These are phyloP conservation scores for Hecatera dysodea DNA, from an alignment of 2,888 invertebrate genomes.

Conservation along the genomic window DNA sequence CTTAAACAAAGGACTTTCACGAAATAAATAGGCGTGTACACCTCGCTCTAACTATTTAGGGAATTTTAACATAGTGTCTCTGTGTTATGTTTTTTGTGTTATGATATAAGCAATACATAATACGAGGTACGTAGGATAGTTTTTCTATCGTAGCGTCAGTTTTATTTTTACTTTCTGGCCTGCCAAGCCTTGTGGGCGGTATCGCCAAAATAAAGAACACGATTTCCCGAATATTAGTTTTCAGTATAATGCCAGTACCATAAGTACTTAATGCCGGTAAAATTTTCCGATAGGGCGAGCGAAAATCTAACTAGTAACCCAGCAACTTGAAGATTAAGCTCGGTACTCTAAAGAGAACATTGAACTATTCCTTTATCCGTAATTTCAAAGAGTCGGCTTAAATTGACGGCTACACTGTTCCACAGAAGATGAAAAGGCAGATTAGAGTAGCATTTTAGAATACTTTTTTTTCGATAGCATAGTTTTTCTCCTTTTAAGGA, in stretches of 20 bases:
- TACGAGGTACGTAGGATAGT: too few relatives aligned
- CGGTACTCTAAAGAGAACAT: neutral
- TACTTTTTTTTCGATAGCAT: too few relatives aligned
- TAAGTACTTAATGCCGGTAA: neutral
- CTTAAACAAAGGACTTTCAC: too few relatives aligned
- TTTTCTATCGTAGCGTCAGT: too few relatives aligned
- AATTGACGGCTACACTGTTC: neutral
- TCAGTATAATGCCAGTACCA: neutral
- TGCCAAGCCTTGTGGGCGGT: too few relatives aligned
- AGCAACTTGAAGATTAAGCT: constrained; percentile 20
- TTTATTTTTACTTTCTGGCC: too few relatives aligned
- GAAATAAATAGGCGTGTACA: too few relatives aligned
- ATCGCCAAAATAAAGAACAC: neutral
- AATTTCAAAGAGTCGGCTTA: neutral
- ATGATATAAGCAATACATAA: too few relatives aligned
- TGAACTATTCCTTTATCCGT: neutral
- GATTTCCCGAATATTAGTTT: neutral
- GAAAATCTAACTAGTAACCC: constrained; percentile 17
- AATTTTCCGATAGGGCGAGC: neutral
- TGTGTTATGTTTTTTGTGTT: too few relatives aligned
- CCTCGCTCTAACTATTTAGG: too few relatives aligned
- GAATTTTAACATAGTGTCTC: too few relatives aligned
- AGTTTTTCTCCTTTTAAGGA: neutral
- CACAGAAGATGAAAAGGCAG: neutral
- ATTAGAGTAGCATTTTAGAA: neutral